Evolutionary conservation across 2,113 vertebrate species (phyloP).

Genomic region (Pandion haliaetus): DNA sequence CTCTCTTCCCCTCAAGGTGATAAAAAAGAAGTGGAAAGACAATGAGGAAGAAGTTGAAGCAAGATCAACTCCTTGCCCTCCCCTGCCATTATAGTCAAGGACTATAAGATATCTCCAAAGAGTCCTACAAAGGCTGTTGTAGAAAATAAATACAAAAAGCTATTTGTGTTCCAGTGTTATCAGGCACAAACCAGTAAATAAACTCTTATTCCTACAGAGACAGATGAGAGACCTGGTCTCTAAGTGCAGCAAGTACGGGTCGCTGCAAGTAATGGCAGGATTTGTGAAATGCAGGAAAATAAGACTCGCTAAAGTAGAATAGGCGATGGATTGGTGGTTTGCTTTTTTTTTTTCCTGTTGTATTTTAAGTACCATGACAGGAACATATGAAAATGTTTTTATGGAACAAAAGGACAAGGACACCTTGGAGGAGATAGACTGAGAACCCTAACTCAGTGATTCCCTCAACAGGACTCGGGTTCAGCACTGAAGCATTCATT

Average conservation of each 20-base stretch:
- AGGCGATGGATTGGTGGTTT: not conserved
- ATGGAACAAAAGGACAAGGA: not conserved
- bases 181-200: not conserved
- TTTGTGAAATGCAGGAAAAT: not conserved
- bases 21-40: not conserved
- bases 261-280: not conserved
- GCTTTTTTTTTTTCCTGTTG: fast-evolving
- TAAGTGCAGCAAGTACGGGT: not conserved
- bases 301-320: not conserved
- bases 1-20: not conserved
- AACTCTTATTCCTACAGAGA: not conserved
- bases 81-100: not conserved
- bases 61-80: not conserved
- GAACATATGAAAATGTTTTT: not conserved
- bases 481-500: not conserved
- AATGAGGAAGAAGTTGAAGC: not conserved
- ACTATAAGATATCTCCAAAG: not conserved
- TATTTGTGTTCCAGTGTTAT: not conserved
- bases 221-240: not conserved
- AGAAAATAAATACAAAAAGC: not conserved
- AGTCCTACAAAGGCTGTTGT: not conserved
- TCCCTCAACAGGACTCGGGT: not conserved
- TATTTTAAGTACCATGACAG: not conserved
- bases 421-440: not conserved
- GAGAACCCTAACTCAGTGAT: not conserved